Evolutionary conservation across 2,888 invertebrate species (phyloP).

Genomic region (Anticlea derivata): DNA sequence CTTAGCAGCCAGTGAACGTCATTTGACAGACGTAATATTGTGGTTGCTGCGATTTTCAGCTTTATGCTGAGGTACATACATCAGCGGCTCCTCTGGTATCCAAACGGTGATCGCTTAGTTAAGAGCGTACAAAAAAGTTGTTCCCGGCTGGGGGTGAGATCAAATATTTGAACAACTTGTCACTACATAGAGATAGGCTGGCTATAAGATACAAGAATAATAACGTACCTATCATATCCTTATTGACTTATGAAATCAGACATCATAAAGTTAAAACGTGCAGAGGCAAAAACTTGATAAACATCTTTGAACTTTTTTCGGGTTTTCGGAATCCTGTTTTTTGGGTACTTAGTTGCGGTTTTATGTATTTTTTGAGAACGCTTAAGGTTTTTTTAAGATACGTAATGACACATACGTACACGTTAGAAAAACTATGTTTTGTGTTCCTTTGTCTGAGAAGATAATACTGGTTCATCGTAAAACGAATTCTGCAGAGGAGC

Average conservation of each 20-base stretch:
- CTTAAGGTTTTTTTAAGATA: not conserved
- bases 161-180: slow-evolving; percentile 31
- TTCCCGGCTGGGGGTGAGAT: slow-evolving; percentile 20
- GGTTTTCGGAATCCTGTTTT: slow-evolving; percentile 12
- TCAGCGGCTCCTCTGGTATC: too few relatives aligned
- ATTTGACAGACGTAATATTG: too few relatives aligned
- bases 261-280: slow-evolving; percentile 27
- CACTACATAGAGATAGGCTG: slow-evolving; percentile 17
- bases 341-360: slow-evolving; percentile 5
- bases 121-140: not conserved
- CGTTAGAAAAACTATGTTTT: not conserved
- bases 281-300: slow-evolving; percentile 26
- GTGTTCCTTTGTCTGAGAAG: slow-evolving; percentile 21
- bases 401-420: not conserved
- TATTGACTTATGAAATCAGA: slow-evolving; percentile 26
- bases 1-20: too few relatives aligned
- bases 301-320: slow-evolving; percentile 10
- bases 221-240: slow-evolving; percentile 32
- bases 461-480: slow-evolving; percentile 6
- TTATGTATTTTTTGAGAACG: slow-evolving; percentile 2
- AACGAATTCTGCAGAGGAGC: not conserved
- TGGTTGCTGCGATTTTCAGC: too few relatives aligned
- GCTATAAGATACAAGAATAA: slow-evolving; percentile 23
- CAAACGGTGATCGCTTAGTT: too few relatives aligned
- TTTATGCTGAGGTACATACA: too few relatives aligned